Conservation (phyloP, 2,113 vertebrate genomes). For the Cynopterus brachyotis region DNA sequence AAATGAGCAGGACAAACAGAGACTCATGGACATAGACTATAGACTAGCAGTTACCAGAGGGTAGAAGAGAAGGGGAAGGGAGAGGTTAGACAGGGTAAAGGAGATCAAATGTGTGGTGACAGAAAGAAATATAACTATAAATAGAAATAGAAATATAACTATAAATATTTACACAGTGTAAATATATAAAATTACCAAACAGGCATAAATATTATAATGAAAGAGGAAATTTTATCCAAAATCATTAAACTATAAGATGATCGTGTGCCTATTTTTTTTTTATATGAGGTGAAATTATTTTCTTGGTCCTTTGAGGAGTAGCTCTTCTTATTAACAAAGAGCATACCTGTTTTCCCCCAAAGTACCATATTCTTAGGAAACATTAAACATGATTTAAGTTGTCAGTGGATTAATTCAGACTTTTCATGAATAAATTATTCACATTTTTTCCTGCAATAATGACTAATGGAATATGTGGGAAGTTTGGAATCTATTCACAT, state of each 20-base stretch:
- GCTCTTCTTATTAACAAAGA: neutral
- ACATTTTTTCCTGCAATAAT: constrained; percentile 55
- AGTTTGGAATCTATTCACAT: constrained; percentile 24
- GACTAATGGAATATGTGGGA: constrained; percentile 36
- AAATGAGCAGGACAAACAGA: no score
- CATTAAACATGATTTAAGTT: constrained; percentile 46
- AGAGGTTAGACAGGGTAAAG: no score
- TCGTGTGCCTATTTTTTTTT: neutral
- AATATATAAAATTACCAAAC: neutral
- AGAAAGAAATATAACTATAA: no score
- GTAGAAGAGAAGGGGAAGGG: no score
- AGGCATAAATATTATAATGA: neutral
- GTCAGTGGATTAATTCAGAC: constrained; percentile 48
- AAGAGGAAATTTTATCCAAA: neutral
- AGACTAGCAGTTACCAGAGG: no score
- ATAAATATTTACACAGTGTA: no score
- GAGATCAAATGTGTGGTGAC: no score
- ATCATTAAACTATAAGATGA: neutral
- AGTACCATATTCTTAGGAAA: neutral
- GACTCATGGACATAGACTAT: no score
- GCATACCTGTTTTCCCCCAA: neutral
- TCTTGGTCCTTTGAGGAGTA: neutral
- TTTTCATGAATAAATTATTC: constrained; percentile 68
- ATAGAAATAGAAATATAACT: no score
- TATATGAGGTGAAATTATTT: neutral